Evolutionary conservation across 1,140 invertebrate genomes (phyloP), one percentile per base, ranked within the genome.

Genomic region (Drosophila saltans): DNA sequence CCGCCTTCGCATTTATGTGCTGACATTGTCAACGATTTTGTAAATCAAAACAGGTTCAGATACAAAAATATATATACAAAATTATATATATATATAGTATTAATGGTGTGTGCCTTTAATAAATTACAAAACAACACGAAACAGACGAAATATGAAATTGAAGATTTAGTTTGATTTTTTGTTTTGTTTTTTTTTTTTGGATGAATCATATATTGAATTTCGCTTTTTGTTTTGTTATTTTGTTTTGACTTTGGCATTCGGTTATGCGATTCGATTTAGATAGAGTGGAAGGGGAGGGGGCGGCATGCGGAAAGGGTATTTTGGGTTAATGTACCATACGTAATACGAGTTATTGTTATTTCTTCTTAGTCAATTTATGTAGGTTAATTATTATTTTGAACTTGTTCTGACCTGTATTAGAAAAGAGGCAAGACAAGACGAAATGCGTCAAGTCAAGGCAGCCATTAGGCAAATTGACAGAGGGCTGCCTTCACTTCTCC

Each of bases 131-230:
- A 73, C 48, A 66, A 72, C 4, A 56, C 28, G 26, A 39, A 64
- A 72, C 41, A 66, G 36, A 43, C 60, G 41, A 79, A 64, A 78
- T 45, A 61, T 77, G 66, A 80, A 76, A 72, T 74, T 75, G 48
- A 73, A 69, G 69, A 69, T 70, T 69, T 71, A 58, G 45, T 67
- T 61, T 21, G 45, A 52, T 52, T 52, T 52, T 40, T 40, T 40
- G 0, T 40, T 40, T 4, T 39, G 0, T 39, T 3, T 7, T 48
- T 39, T 3, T 7, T 48, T 26, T 63, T 69, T 76, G 75, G 24
- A 74, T 86, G 83, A 83, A 67, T 86, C 80, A 86, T 74, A 74
- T 88, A 82, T 78, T 65, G 66, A 70, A 77, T 88, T 88, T 88
- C 67, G 82, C 71, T 81, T 75, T 59, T 73, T 66, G 30, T 69